Base-by-base conservation (phyloP, 2,888 invertebrate genomes). In the Horisme vitalbata region DNA sequence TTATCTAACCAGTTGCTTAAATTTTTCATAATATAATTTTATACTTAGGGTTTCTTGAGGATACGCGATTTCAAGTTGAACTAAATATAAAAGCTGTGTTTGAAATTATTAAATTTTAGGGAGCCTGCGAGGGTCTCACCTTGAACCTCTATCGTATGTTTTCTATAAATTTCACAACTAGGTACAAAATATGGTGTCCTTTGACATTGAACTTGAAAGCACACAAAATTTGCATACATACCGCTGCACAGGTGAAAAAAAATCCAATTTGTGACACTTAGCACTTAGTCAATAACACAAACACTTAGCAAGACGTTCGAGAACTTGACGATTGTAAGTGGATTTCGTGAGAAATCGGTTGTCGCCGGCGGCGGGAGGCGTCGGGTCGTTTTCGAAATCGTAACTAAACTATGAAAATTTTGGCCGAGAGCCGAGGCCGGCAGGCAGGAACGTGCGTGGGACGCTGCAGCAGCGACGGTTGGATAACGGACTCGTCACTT, bases 301-400 rank as follows among this genome's bases (percentile, higher is more conserved):
- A 75, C 64, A 61, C 67, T 63, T 52, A 56, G 50, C 65, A 61
- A 66, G 69, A 71, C 69, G 73, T 68, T 76, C 79, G 74, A 83
- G 83, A 79, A 79, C 71, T 79, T 72, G 78, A 79, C 80, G 75
- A 81, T 83, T 75, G 62, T 77, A 80, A 80, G 73, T 78, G 71
- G 68, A 77, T 81, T 59, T 85, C 79, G 79, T 75, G 79, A 81
- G 81, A 79, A 77, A 76, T 81, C 81, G 80, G 77, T 75, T 73
- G 74, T 85, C 84, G 84, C 86, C 89, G 87, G 88, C 88, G 86
- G 85, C 83, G 86, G 83, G 83, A 88, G 87, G 85, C 87, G 89
- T 88, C 89, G 89, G 89, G 85, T 89, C 89, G 89, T 89, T 89
- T 88, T 89, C 89, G 89, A 83, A 88, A 87, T 89, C 88, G 89